Evolutionary conservation across 2,888 invertebrate genomes (phyloP).

Genomic region (Melanotus villosus): DNA sequence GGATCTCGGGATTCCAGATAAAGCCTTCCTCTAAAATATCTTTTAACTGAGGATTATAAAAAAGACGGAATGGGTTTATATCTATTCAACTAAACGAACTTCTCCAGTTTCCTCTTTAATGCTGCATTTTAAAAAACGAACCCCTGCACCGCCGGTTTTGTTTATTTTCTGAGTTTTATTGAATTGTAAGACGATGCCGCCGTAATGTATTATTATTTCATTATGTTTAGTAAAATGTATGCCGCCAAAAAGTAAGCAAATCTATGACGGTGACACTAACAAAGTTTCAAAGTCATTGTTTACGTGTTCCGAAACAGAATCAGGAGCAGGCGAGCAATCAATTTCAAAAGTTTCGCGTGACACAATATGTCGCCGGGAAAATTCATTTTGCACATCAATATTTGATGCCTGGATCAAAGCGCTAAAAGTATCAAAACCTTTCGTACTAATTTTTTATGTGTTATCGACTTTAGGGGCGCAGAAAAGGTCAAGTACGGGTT

Average conservation of each 20-base stretch:
- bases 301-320: constrained; percentile 52
- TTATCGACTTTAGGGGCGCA: constrained; percentile 24
- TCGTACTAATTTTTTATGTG: constrained; percentile 42
- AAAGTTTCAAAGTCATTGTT: constrained; percentile 39
- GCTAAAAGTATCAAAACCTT: constrained; percentile 24
- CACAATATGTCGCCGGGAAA: constrained; percentile 48
- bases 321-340: constrained; percentile 45
- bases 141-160: not conserved
- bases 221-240: constrained; percentile 4
- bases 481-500: constrained; percentile 40
- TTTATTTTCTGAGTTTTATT: constrained; percentile 5
- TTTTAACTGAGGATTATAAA: constrained; percentile 54
- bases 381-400: constrained; percentile 50
- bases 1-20: constrained; percentile 58
- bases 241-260: constrained; percentile 7
- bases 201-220: not conserved
- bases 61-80: constrained; percentile 31
- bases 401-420: constrained; percentile 37
- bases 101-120: constrained; percentile 16
- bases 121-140: constrained; percentile 20
- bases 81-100: constrained; percentile 22
- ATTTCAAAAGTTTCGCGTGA: constrained; percentile 50
- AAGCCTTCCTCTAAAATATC: constrained; percentile 56
- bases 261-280: constrained; percentile 10
- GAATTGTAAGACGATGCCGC: too few species aligned